These are phyloP conservation scores for Trichomycterus rosablanca DNA, from an alignment of 2,113 vertebrate species.

Conservation along the genomic window DNA sequence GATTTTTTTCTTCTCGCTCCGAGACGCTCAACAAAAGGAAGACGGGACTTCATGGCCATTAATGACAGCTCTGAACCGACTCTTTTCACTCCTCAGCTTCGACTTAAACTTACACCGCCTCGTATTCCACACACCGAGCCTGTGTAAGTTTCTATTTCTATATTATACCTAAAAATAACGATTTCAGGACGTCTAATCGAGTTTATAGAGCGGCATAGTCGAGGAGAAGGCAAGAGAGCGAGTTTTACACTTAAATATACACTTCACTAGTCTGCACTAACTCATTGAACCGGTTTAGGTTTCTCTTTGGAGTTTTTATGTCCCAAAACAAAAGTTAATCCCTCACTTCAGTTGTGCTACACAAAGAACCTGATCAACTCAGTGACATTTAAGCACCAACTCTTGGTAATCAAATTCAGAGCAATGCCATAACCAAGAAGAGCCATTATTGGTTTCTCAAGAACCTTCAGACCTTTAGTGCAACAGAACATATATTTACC, in stretches of 20 bases:
- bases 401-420: too few relatives aligned
- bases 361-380: too few relatives aligned
- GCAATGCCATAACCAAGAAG: too few relatives aligned
- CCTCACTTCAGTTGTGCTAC: not conserved
- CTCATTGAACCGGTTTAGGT: not conserved
- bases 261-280: too few relatives aligned
- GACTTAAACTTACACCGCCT: constrained; percentile 48
- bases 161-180: not conserved
- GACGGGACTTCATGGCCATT: constrained; percentile 39
- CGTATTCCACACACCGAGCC: constrained; percentile 37
- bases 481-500: too few relatives aligned
- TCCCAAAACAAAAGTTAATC: not conserved
- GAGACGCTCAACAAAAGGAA: constrained; percentile 43
- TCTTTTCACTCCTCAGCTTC: constrained; percentile 43
- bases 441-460: too few relatives aligned
- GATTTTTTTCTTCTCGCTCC: not conserved
- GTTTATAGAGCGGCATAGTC: too few relatives aligned
- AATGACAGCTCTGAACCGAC: constrained; percentile 29
- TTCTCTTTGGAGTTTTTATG: not conserved
- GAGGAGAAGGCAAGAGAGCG: too few relatives aligned
- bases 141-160: constrained; percentile 17
- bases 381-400: too few relatives aligned
- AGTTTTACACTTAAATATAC: too few relatives aligned
- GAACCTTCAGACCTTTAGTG: too few relatives aligned
- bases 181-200: not conserved